Evolutionary conservation across 2,113 vertebrate species (phyloP).

Genomic region (Embiotoca jacksoni): DNA sequence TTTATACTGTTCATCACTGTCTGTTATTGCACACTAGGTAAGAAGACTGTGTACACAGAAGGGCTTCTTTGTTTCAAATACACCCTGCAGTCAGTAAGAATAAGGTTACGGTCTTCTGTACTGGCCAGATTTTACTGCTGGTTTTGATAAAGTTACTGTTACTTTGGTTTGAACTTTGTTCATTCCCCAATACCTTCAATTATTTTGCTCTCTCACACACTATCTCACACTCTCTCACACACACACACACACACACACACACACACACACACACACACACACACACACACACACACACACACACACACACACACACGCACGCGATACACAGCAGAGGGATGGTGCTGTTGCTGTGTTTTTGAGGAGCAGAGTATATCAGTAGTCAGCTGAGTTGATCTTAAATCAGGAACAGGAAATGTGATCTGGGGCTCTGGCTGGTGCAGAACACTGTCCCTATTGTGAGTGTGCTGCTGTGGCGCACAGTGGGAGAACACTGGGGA

Average conservation of each 20-base stretch:
- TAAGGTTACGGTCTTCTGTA: conserved; percentile 43
- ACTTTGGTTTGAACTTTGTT: conserved; percentile 32
- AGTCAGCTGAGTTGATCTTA: conserved; percentile 81
- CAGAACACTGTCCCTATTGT: conserved; percentile 81
- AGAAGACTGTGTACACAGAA: conserved; percentile 42
- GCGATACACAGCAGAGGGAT: conserved; percentile 44
- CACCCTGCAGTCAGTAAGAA: conserved; percentile 47
- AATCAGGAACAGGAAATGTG: conserved; percentile 83
- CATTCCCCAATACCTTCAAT: background rate
- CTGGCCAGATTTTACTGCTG: conserved; percentile 25
- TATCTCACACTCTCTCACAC: background rate
- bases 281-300: conserved; percentile 29
- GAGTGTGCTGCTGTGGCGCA: conserved; percentile 58
- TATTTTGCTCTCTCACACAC: background rate
- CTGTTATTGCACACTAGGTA: conserved; percentile 45
- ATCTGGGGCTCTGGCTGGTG: conserved; percentile 67
- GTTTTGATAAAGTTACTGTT: conserved; percentile 40
- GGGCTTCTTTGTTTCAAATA: conserved; percentile 54
- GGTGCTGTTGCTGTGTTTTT: conserved; percentile 51
- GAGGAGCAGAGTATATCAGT: conserved; percentile 68
- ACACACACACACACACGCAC: conserved; percentile 25
- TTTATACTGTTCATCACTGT: conserved; percentile 13
- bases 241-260: too few species aligned
- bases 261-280: conserved; percentile 24
- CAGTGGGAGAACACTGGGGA: conserved; percentile 70